phyloP scores from a whole-genome alignment of 2,888 invertebrate genomes.

The Diarsia brunnea region DNA sequence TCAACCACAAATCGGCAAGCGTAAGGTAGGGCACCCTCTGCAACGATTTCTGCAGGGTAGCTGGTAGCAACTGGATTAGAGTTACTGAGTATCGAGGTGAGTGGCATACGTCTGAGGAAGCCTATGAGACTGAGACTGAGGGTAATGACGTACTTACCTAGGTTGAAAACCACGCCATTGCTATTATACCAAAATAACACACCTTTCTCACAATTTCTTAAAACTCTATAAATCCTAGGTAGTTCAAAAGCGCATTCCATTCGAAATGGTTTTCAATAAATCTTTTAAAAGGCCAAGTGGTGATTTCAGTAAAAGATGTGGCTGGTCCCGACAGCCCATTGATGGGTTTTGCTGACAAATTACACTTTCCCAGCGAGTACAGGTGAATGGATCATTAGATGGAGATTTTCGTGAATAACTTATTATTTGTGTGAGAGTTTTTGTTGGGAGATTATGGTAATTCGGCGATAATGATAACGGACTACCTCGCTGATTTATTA shows the following conservation, averaged over 20 bases:
- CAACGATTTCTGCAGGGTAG: too few relatives aligned
- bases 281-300: constrained; percentile 48
- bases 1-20: too few relatives aligned
- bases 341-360: constrained; percentile 56
- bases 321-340: constrained; percentile 54
- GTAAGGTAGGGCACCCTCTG: too few relatives aligned
- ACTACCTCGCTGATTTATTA: too few relatives aligned
- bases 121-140: too few relatives aligned
- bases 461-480: not conserved
- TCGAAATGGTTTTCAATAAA: constrained; percentile 56
- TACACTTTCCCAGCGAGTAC: constrained; percentile 25
- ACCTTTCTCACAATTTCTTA: not conserved
- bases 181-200: too few relatives aligned
- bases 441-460: constrained; percentile 7
- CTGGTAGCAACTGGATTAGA: too few relatives aligned
- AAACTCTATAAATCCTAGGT: constrained; percentile 37
- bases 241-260: constrained; percentile 51
- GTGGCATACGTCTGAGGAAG: too few relatives aligned
- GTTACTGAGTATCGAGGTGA: too few relatives aligned
- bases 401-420: constrained; percentile 37
- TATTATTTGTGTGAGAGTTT: constrained; percentile 13
- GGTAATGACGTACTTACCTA: too few relatives aligned
- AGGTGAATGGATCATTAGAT: constrained; percentile 55
- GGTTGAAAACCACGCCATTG: too few relatives aligned
- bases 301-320: constrained; percentile 52